Evolutionary conservation across 30 jellyfish, hydroid and myxozoan genomes (phyloP).

Genomic region (Turritopsis rubra): DNA sequence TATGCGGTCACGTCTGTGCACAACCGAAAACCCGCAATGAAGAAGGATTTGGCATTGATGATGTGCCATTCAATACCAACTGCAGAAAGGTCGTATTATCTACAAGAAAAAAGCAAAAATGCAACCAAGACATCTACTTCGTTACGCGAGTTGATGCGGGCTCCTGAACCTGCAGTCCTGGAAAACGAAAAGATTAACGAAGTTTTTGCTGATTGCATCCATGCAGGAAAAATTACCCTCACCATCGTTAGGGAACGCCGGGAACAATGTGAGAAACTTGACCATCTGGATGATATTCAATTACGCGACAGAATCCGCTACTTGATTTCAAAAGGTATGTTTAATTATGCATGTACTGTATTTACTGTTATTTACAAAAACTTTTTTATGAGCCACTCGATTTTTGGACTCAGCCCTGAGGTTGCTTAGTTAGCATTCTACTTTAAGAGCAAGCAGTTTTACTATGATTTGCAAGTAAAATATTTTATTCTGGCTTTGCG

Average conservation of each 20-base stretch:
- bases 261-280: not conserved
- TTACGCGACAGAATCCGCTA: not conserved
- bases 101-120: constrained; percentile 18
- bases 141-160: constrained; percentile 1
- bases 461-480: not conserved
- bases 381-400: not conserved
- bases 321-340: constrained; percentile 7
- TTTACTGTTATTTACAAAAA: not conserved
- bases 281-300: not conserved
- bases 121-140: not conserved
- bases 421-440: not conserved
- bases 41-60: constrained; percentile 7
- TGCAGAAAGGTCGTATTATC: constrained; percentile 9
- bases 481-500: not conserved
- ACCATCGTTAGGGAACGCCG: not conserved
- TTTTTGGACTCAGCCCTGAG: not conserved
- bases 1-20: constrained; percentile 35
- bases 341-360: not conserved
- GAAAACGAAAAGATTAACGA: not conserved
- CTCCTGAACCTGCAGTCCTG: constrained; percentile 1
- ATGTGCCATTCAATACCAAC: constrained; percentile 29
- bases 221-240: constrained; percentile 5
- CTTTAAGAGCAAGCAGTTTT: not conserved
- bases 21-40: constrained; percentile 14
- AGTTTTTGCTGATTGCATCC: not conserved